A percentile compares a stretch with the other conserved stretches of the same genome.
Conservation (phyloP, 2,113 vertebrate genomes). For the Coptodon bakossiorum region DNA sequence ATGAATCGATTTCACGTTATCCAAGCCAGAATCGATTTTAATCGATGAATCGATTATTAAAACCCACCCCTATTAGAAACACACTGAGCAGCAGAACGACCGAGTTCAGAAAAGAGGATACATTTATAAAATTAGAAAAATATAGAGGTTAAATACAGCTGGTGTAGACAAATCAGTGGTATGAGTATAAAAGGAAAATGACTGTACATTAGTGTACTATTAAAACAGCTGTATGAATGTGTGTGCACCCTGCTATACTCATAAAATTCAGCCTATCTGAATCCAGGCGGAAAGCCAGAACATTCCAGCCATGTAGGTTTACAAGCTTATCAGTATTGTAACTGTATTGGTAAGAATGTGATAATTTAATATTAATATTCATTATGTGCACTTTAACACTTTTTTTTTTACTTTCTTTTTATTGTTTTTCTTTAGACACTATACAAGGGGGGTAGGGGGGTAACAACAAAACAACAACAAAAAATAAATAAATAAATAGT, state of each 20-base stretch:
- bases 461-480: too few species aligned
- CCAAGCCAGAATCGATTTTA: too few species aligned
- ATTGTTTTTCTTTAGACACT: too few species aligned
- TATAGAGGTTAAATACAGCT: background rate
- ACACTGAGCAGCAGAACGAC: background rate
- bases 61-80: too few species aligned
- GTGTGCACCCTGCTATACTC: background rate
- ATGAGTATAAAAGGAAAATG: background rate
- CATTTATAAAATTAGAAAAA: background rate
- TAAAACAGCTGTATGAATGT: background rate
- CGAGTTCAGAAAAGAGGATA: background rate
- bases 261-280: background rate
- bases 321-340: background rate
- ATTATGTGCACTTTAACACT: background rate
- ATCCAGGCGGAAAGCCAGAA: background rate
- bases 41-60: too few species aligned
- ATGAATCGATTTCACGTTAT: too few species aligned
- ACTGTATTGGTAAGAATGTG: fast-evolving
- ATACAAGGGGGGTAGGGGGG: too few species aligned
- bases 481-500: too few species aligned
- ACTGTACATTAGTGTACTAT: background rate
- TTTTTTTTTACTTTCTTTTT: too few species aligned
- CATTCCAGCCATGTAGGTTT: background rate
- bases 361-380: background rate
- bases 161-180: fast-evolving